These are phyloP conservation scores for Podocnemis expansa DNA, from an alignment of 2,113 vertebrate species.

Conservation along the genomic window DNA sequence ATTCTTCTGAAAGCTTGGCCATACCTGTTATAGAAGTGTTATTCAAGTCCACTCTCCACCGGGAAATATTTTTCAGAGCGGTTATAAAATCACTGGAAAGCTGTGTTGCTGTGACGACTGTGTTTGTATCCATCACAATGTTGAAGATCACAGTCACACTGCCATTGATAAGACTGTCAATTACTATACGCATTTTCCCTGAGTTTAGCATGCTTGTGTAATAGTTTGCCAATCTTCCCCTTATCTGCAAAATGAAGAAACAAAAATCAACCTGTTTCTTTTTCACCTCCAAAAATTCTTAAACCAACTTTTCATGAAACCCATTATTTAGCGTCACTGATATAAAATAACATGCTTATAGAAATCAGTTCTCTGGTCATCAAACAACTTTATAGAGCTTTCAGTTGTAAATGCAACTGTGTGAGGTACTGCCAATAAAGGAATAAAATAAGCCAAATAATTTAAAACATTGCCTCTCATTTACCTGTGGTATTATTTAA, in stretches of 20 bases:
- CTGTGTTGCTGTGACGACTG: neutral
- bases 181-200: neutral
- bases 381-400: neutral
- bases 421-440: neutral
- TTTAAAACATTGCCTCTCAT: neutral
- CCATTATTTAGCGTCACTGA: neutral
- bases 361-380: neutral
- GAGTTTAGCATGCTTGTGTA: neutral
- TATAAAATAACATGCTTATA: neutral
- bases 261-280: neutral
- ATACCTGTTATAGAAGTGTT: neutral
- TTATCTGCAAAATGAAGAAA: neutral
- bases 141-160: conserved; percentile 10
- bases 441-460: neutral
- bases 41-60: neutral
- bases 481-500: neutral
- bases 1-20: neutral
- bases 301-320: neutral
- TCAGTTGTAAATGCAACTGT: neutral
- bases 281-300: neutral
- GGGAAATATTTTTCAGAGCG: neutral
- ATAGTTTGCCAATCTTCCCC: neutral
- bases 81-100: neutral
- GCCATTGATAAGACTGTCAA: neutral
- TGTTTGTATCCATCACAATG: neutral